phyloP scores from a whole-genome alignment of 1,140 invertebrate species.

The Leguminivora glycinivorella region DNA sequence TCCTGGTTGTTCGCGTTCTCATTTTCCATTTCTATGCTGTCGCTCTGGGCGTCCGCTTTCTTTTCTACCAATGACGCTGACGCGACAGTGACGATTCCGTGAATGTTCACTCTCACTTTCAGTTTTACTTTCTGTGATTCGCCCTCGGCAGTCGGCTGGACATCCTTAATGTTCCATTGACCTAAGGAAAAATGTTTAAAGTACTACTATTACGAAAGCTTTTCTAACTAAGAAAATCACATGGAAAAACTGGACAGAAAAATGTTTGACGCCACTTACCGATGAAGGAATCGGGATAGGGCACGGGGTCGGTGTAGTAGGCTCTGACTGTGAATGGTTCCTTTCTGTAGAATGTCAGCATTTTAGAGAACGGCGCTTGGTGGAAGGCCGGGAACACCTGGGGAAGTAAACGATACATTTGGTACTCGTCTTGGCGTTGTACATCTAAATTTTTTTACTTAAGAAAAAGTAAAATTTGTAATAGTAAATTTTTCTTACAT shows the following conservation, averaged over 20 bases:
- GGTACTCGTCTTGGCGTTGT: no score
- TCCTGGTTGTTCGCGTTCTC: conserved; percentile 73
- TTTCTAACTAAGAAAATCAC: conserved; percentile 15
- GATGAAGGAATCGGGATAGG: conserved; percentile 88
- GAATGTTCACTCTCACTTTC: conserved; percentile 94
- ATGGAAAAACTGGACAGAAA: neutral
- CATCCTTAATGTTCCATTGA: conserved; percentile 90
- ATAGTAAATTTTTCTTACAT: no score
- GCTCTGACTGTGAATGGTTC: conserved; percentile 93
- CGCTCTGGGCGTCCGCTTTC: conserved; percentile 82
- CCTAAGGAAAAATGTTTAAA: conserved; percentile 78
- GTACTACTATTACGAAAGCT: neutral
- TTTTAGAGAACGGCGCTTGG: conserved; percentile 94
- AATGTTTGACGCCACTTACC: conserved; percentile 80
- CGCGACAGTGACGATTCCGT: conserved; percentile 93
- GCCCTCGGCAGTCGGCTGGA: conserved; percentile 91
- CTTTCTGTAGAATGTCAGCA: conserved; percentile 94
- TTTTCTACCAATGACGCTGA: conserved; percentile 93
- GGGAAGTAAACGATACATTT: conserved; percentile 54
- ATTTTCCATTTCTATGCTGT: conserved; percentile 80
- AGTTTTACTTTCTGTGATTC: conserved; percentile 96
- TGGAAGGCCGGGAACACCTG: conserved; percentile 94
- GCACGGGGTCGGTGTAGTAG: conserved; percentile 86
- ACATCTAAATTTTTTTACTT: no score
- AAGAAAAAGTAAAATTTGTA: no score